Evolutionary conservation across 2,888 invertebrate species (phyloP), one percentile per base, ranked within the genome.

Genomic region (Encarsia formosa): DNA sequence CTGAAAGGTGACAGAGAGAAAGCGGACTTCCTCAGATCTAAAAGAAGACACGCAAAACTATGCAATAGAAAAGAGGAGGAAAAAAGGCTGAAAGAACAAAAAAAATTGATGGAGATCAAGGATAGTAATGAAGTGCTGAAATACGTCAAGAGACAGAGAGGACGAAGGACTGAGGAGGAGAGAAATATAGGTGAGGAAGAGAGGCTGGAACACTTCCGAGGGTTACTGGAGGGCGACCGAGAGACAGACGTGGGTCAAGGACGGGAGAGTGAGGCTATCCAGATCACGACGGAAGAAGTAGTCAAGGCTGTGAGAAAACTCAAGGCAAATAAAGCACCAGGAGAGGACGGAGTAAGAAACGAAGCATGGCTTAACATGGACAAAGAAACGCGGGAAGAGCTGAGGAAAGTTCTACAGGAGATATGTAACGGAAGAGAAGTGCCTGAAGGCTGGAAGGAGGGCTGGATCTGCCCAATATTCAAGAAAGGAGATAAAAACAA

Each of bases 401-500:
- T 44, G 5, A n/a, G 11, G 39, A 29, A 54, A 6, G 31, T 50
- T 6, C 42, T 51, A 5, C 20, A 23, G 2, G 41, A 23, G 9
- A 46, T 49, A 1, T 50, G 52, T 42, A 26, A 26, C 4, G 42
- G 26, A 11, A 38, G 29, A 15, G 37, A 15, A 9, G 39, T 52
- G 26, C 47, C 56, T 9, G 9, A 40, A 16, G 43, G 29, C 3
- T 52, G 52, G 52, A 49, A 34, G 5, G 42, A 18, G 13, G 45
- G 44, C 1, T 18, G 40, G 8, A 35, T 56, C 5, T 23, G 9
- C 1, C 56, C 49, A 3, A 40, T 54, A 35, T 16, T 34, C 0
- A 53, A 56, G 18, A 51, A 53, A 34, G 50, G 53, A 11, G 49
- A 53, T 9, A 37, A 22, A 11, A 11, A 22, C 5, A 34, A 26